Evolutionary conservation across 2,113 vertebrate genomes (phyloP).

Genomic region (Microcebus tavaratra): DNA sequence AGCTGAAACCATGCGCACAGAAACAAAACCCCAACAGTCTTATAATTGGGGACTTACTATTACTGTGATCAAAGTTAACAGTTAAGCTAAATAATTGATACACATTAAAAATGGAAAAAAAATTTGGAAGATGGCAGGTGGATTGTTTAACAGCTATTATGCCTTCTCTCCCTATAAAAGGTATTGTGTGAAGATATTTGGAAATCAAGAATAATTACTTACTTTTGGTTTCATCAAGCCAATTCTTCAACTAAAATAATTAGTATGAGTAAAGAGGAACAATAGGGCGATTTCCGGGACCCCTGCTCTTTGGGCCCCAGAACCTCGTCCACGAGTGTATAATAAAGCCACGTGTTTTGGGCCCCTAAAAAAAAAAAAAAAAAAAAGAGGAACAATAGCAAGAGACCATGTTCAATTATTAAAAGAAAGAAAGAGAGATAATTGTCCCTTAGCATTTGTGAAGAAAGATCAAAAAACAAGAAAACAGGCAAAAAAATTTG

Average conservation of each 20-base stretch:
- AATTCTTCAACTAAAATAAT: background rate
- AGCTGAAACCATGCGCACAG: background rate
- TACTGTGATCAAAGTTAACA: background rate
- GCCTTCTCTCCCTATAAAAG: background rate
- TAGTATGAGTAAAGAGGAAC: background rate
- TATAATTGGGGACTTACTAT: background rate
- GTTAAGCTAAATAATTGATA: background rate
- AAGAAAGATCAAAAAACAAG: background rate
- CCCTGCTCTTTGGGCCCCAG: no score
- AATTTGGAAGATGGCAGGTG: background rate
- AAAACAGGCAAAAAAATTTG: background rate
- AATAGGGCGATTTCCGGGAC: background rate
- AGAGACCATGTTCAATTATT: background rate
- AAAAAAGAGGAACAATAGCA: background rate
- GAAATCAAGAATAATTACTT: background rate
- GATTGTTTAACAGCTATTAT: background rate
- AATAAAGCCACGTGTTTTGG: no score
- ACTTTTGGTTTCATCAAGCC: background rate
- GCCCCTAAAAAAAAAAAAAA: no score
- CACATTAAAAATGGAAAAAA: background rate
- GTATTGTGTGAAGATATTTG: background rate
- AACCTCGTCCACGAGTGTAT: no score
- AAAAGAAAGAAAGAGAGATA: background rate
- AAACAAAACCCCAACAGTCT: background rate
- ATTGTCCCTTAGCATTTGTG: background rate